A percentile compares a stretch with the other conserved stretches of the same genome.
These are phyloP conservation scores for Lapara coniferarum DNA, from an alignment of 2,888 invertebrate genomes.

Conservation along the genomic window DNA sequence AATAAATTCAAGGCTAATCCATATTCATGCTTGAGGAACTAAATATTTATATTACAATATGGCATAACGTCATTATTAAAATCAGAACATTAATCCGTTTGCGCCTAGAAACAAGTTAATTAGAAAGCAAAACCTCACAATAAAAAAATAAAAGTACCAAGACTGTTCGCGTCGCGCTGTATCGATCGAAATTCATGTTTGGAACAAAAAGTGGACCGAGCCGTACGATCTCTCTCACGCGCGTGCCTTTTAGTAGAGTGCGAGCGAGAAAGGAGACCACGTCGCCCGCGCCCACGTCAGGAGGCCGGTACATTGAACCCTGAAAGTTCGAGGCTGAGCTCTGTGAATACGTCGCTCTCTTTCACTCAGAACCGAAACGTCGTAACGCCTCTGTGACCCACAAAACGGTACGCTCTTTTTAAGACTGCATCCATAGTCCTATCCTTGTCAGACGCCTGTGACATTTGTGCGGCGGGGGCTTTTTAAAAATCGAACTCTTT, in stretches of 20 bases:
- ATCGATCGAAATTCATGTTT: conserved; percentile 79
- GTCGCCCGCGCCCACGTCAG: conserved; percentile 76
- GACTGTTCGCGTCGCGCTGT: conserved; percentile 55
- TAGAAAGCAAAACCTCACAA: conserved; percentile 11
- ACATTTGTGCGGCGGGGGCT: conserved; percentile 28
- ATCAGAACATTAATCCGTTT: neutral
- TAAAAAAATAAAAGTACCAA: conserved; percentile 58
- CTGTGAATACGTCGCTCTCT: conserved; percentile 59
- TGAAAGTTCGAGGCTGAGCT: conserved; percentile 53
- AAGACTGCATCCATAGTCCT: conserved; percentile 40
- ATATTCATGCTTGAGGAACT: neutral
- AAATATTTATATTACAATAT: neutral
- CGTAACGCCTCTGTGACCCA: conserved; percentile 41
- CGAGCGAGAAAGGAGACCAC: conserved; percentile 52
- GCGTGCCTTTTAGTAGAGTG: conserved; percentile 30
- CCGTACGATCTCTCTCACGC: conserved; percentile 51
- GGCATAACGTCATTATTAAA: neutral
- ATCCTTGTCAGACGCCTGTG: conserved; percentile 29
- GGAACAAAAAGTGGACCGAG: conserved; percentile 75
- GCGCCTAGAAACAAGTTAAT: conserved; percentile 18
- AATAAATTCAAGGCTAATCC: neutral
- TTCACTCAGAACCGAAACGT: conserved; percentile 54
- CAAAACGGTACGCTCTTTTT: conserved; percentile 49
- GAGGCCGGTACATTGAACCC: conserved; percentile 79
- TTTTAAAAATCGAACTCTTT: conserved; percentile 26